These are phyloP conservation scores for Acanthopagrus latus DNA, from an alignment of 2,797 vertebrate genomes.

Conservation along the genomic window DNA sequence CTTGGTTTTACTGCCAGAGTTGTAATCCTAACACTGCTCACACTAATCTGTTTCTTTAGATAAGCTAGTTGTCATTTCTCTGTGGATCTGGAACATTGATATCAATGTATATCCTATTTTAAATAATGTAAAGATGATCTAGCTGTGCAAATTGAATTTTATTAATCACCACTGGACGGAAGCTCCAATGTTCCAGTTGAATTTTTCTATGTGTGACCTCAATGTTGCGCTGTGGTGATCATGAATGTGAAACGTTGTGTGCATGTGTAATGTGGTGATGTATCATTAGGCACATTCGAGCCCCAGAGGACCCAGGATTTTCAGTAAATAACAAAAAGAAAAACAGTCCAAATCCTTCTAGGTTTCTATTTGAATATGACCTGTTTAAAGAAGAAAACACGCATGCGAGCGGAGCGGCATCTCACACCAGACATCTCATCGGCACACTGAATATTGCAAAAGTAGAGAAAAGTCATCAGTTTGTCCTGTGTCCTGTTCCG, in stretches of 20 bases:
- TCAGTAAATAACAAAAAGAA: slow-evolving; percentile 1
- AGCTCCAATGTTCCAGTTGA: slow-evolving; percentile 25
- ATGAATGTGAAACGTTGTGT: slow-evolving; percentile 67
- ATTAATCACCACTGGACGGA: slow-evolving; percentile 36
- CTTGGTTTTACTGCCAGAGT: slow-evolving; percentile 65
- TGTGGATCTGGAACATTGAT: slow-evolving; percentile 51
- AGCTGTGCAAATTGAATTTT: slow-evolving; percentile 42
- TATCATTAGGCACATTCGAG: slow-evolving; percentile 32
- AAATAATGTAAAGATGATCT: slow-evolving; percentile 40
- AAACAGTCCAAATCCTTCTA: not conserved
- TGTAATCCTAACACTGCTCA: slow-evolving; percentile 41
- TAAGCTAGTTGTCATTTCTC: slow-evolving; percentile 35
- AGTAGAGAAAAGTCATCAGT: slow-evolving; percentile 44
- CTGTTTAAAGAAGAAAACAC: not conserved
- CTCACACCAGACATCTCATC: slow-evolving; percentile 14
- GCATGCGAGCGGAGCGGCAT: slow-evolving; percentile 16
- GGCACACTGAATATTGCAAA: slow-evolving; percentile 49
- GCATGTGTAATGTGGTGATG: slow-evolving; percentile 53
- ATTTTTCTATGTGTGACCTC: slow-evolving; percentile 53
- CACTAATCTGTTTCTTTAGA: slow-evolving; percentile 45
- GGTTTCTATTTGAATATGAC: slow-evolving; percentile 15
- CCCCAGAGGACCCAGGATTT: slow-evolving; percentile 13
- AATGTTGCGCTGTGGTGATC: slow-evolving; percentile 62
- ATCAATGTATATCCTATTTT: slow-evolving; percentile 37
- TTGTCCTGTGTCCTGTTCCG: slow-evolving; percentile 51